Conservation (phyloP, 2,888 invertebrate genomes). For the Andrena dorsata region DNA sequence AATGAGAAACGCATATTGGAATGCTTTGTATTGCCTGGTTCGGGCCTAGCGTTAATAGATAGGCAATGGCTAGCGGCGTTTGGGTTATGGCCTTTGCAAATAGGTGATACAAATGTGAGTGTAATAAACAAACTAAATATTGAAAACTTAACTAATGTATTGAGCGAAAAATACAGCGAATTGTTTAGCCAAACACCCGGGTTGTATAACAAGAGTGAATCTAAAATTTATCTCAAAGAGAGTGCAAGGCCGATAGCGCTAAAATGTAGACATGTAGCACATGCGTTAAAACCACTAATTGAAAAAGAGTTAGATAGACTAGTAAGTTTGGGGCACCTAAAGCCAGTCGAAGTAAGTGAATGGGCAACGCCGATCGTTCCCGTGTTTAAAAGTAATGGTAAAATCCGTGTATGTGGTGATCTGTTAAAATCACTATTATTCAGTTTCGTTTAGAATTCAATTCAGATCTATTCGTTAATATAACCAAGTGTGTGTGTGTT, state of each 20-base stretch:
- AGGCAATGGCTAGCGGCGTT: background rate
- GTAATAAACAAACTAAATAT: too few relatives aligned
- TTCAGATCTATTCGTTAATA: too few relatives aligned
- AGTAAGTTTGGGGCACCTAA: background rate
- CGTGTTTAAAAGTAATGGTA: background rate
- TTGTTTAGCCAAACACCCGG: conserved; percentile 1
- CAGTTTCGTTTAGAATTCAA: background rate
- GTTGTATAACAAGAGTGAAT: background rate
- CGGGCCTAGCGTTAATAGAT: background rate
- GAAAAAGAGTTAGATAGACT: background rate
- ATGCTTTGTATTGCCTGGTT: background rate
- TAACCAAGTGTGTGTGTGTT: too few relatives aligned
- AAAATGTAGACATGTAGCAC: background rate
- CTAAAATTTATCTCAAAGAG: background rate
- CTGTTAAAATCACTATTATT: background rate
- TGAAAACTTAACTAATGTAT: too few relatives aligned
- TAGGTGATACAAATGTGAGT: too few relatives aligned
- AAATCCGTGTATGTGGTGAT: background rate
- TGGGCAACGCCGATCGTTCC: conserved; percentile 7
- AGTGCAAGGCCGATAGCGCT: background rate
- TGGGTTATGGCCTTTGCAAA: background rate
- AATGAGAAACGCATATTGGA: background rate
- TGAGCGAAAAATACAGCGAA: background rate
- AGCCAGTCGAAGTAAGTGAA: background rate
- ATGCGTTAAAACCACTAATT: background rate